phyloP scores from a whole-genome alignment of 1,140 invertebrate species.

The Adoxophyes honmai region DNA sequence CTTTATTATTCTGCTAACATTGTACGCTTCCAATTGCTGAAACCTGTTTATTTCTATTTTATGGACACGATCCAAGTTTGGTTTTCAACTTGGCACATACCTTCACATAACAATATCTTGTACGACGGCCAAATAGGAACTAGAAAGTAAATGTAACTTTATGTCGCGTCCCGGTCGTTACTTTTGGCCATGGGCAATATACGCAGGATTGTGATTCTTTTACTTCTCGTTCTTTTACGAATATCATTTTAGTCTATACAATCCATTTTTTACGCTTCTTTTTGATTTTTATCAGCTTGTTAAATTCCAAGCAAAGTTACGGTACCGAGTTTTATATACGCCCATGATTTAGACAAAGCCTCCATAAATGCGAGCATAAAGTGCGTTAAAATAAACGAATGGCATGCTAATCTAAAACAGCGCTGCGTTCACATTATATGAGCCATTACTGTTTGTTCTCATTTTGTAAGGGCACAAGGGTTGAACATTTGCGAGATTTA shows the following conservation, averaged over 20 bases:
- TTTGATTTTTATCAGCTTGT: background rate
- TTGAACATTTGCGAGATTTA: no score
- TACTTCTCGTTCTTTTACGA: background rate
- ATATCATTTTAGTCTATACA: background rate
- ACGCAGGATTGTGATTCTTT: background rate
- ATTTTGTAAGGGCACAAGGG: background rate
- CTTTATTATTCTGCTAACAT: no score
- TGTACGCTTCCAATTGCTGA: no score
- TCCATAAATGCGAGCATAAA: conserved; percentile 11
- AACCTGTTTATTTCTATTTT: conserved; percentile 4
- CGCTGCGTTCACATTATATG: conserved; percentile 3
- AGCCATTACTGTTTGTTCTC: conserved; percentile 11
- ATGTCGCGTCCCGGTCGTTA: background rate
- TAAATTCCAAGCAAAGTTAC: background rate
- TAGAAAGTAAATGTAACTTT: conserved; percentile 11
- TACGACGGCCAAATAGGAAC: conserved; percentile 5
- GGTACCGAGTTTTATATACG: background rate
- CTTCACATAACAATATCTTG: conserved; percentile 13
- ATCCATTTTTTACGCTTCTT: background rate
- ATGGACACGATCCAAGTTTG: conserved; percentile 5
- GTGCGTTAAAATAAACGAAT: conserved; percentile 8
- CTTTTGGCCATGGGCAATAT: background rate
- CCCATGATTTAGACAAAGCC: conserved; percentile 6
- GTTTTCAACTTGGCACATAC: conserved; percentile 13
- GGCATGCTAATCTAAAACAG: conserved; percentile 10